phyloP scores from a whole-genome alignment of 2,888 invertebrate species.

The Xanthia togata region DNA sequence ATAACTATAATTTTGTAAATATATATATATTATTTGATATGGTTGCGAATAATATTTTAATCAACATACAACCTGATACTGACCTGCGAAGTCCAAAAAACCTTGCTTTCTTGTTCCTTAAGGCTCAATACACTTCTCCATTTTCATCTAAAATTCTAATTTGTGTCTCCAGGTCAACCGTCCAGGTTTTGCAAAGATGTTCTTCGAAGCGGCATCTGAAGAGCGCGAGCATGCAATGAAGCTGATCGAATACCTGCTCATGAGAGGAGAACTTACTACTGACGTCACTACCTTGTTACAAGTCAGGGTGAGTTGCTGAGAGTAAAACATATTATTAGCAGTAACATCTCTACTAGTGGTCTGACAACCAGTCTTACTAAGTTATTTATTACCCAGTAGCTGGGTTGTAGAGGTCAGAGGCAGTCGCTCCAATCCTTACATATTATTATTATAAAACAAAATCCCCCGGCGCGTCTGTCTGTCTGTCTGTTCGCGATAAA shows the following conservation, averaged over 20 bases:
- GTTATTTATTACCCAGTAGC: too few relatives aligned
- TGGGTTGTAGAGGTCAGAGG: too few relatives aligned
- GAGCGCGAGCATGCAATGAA: slow-evolving; percentile 97
- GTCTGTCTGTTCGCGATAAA: too few relatives aligned
- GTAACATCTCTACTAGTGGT: background rate
- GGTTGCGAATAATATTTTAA: background rate
- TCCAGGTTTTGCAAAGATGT: slow-evolving; percentile 96
- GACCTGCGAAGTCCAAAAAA: background rate
- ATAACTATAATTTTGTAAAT: background rate
- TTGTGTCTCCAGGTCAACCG: slow-evolving; percentile 90
- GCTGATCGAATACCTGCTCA: slow-evolving; percentile 96
- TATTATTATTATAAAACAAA: too few relatives aligned
- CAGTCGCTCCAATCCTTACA: too few relatives aligned
- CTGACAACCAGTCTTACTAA: too few relatives aligned
- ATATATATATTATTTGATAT: background rate
- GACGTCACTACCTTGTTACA: slow-evolving; percentile 91
- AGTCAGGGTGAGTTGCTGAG: slow-evolving; percentile 83
- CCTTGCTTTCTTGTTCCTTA: background rate
- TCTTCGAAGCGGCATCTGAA: slow-evolving; percentile 95
- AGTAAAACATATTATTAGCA: background rate
- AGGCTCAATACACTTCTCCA: background rate
- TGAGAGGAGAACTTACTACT: slow-evolving; percentile 94
- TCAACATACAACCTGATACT: too few relatives aligned
- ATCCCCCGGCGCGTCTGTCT: too few relatives aligned
- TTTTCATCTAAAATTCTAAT: background rate